Conservation (phyloP, 1,140 invertebrate genomes). For the Leptinotarsa lineolata region DNA sequence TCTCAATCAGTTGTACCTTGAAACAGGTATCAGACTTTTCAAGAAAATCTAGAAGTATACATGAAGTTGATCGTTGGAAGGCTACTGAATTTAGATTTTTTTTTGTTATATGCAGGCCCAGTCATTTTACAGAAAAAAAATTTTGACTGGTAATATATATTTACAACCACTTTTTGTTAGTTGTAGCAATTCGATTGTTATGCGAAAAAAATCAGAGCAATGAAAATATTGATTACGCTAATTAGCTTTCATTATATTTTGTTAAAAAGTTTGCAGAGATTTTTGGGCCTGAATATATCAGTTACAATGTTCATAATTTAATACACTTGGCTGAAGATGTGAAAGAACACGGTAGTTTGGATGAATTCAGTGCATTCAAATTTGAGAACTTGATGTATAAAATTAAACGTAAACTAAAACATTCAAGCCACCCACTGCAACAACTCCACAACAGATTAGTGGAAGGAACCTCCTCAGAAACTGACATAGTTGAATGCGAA, state of each 20-base stretch:
- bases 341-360: conserved; percentile 20
- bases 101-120: conserved; percentile 22
- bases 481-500: conserved; percentile 11
- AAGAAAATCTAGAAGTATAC: conserved; percentile 12
- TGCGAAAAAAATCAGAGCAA: conserved; percentile 16
- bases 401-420: conserved; percentile 25
- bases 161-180: conserved; percentile 19
- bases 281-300: conserved; percentile 27
- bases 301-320: conserved; percentile 31
- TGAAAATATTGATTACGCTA: conserved; percentile 25
- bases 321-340: conserved; percentile 29
- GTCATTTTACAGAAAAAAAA: conserved; percentile 12
- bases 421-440: conserved; percentile 23
- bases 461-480: conserved; percentile 1
- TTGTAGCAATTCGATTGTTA: conserved; percentile 18
- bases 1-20: conserved; percentile 12
- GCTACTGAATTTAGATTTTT: conserved; percentile 20
- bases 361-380: conserved; percentile 31
- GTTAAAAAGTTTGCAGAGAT: conserved; percentile 28
- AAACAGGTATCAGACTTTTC: conserved; percentile 21
- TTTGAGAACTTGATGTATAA: conserved; percentile 30
- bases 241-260: conserved; percentile 25
- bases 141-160: neutral
- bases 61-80: conserved; percentile 27
- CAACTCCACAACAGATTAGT: conserved; percentile 25